phyloP scores from a whole-genome alignment of 2,888 invertebrate genomes.

The Lasioglossum marginatum region DNA sequence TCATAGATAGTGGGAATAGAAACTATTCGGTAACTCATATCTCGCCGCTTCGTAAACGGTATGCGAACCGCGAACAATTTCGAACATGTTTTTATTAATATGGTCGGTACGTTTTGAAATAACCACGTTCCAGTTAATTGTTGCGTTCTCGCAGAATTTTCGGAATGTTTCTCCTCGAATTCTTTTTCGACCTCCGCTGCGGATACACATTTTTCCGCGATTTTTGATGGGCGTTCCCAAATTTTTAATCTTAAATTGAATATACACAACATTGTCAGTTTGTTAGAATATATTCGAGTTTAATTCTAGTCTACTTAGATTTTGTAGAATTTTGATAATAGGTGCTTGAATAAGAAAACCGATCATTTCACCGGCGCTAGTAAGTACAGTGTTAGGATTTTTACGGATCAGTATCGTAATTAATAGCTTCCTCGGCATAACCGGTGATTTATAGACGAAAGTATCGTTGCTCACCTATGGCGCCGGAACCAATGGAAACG shows the following conservation, averaged over 20 bases:
- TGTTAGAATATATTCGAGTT: not conserved
- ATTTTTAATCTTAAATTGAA: too few species aligned
- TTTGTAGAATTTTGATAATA: not conserved
- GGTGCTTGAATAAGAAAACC: not conserved
- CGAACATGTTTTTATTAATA: not conserved
- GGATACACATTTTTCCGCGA: not conserved
- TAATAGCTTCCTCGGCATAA: not conserved
- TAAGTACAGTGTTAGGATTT: not conserved
- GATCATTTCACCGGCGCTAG: not conserved
- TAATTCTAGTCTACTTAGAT: not conserved
- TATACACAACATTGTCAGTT: not conserved
- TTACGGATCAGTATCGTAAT: slow-evolving; percentile 2
- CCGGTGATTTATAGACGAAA: slow-evolving; percentile 1
- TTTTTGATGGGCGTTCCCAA: not conserved
- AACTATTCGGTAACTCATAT: not conserved
- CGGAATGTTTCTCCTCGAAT: not conserved
- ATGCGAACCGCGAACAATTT: not conserved
- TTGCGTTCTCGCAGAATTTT: not conserved
- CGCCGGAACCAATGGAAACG: slow-evolving; percentile 47
- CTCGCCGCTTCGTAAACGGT: not conserved
- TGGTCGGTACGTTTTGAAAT: not conserved
- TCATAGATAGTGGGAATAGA: not conserved
- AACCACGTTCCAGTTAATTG: not conserved
- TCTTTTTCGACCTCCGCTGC: not conserved
- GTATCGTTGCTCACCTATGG: slow-evolving; percentile 28